Conservation (phyloP, 2,888 invertebrate species). For the Eulithis testata region DNA sequence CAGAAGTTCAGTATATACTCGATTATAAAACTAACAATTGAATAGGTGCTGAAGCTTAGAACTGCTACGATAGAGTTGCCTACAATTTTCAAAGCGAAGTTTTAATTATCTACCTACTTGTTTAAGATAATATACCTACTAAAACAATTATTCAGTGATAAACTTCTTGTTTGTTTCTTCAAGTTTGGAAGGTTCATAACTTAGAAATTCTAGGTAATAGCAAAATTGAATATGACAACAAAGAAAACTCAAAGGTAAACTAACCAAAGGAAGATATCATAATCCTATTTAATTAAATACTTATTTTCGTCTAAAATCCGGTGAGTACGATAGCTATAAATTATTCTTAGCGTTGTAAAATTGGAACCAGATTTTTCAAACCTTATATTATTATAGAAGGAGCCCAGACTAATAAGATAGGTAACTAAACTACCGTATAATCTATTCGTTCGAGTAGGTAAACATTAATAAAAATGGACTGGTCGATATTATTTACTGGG, state of each 20-base stretch:
- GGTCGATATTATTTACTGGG: conserved; percentile 15
- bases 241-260: conserved; percentile 1
- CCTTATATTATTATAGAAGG: too few relatives aligned
- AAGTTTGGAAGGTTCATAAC: not conserved
- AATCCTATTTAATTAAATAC: not conserved
- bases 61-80: conserved; percentile 3
- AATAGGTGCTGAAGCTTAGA: conserved; percentile 8
- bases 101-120: not conserved
- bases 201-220: not conserved
- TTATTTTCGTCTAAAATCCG: not conserved
- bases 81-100: not conserved
- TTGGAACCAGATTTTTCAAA: too few relatives aligned
- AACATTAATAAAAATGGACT: conserved; percentile 14
- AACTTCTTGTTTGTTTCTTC: not conserved
- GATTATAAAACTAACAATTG: conserved; percentile 20
- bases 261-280: not conserved
- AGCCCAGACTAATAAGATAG: not conserved
- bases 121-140: not conserved
- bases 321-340: too few relatives aligned
- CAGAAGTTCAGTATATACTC: conserved; percentile 18
- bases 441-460: not conserved
- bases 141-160: not conserved
- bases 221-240: conserved; percentile 7
- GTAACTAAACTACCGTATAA: conserved; percentile 8
- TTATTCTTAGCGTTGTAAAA: too few relatives aligned